A percentile compares a stretch with the other conserved stretches of the same genome.
Conservation (phyloP, 2,113 vertebrate species). For the Madoqua kirkii region DNA sequence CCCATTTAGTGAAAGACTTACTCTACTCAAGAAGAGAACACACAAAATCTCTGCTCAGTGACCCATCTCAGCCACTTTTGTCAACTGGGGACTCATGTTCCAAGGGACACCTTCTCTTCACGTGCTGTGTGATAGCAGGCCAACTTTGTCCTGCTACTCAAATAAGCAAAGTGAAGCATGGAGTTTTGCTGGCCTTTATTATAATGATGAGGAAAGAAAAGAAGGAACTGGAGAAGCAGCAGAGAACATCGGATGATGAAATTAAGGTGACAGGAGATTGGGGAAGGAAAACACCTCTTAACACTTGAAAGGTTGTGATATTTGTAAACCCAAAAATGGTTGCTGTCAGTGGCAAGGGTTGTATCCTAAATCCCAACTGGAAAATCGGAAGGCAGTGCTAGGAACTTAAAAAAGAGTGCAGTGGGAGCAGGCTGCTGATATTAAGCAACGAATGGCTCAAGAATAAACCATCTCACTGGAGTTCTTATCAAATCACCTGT, state of each 20-base stretch:
- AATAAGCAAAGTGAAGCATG: not conserved
- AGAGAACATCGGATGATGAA: not conserved
- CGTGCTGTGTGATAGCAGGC: not conserved
- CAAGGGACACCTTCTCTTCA: not conserved
- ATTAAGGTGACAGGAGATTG: not conserved
- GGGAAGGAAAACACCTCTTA: not conserved
- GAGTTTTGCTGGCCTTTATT: not conserved
- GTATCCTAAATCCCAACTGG: not conserved
- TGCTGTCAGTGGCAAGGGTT: not conserved
- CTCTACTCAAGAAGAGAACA: not conserved
- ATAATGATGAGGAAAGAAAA: not conserved
- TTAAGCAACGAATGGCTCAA: not conserved
- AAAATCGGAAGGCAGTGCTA: not conserved
- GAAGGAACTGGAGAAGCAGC: not conserved
- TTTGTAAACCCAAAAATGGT: slow-evolving; percentile 3
- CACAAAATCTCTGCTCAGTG: not conserved
- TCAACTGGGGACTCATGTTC: not conserved
- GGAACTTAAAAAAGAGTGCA: not conserved
- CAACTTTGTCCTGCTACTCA: not conserved
- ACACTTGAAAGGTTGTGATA: not conserved
- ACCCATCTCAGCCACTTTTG: not conserved
- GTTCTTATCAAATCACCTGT: not conserved
- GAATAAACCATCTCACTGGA: not conserved
- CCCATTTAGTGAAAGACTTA: not conserved
- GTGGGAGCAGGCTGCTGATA: not conserved